Evolutionary conservation across 2,888 invertebrate species (phyloP), one percentile per base, ranked within the genome.

Genomic region (Lamproptera curius): DNA sequence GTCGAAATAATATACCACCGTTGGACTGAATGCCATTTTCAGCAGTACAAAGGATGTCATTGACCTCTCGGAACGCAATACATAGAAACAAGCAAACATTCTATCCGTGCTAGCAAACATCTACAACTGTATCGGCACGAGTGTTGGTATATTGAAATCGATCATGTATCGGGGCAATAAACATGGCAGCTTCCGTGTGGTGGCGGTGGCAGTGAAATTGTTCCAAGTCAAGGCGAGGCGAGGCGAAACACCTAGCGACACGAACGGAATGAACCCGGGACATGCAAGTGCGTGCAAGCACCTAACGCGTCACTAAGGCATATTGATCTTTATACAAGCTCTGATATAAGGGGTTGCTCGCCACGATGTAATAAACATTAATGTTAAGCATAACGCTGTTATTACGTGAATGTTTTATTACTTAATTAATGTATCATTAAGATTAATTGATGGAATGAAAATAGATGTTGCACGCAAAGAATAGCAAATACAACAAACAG

Each of bases 241-340:
- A 49, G 48, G 43, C 48, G 48, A 49, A 26, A 43, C 39, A 35
- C 35, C 35, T 39, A n/a, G 34, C 16, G 33, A 47, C 23, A 10
- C 17, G 37, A 13, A 37, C 11, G 23, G 35, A 49, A 49, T 43
- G 17, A 28, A 35, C 17, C 26, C 5, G 16, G 10, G 33, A 16
- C 48, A 48, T 48, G 48, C 48, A 39, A 48, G 17, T 31, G 42
- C 42, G 42, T 38, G 34, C 23, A 11, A 11, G 11, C 23, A 23
- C 8, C 6, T 43, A 16, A 42, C 15, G 28, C 16, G 15, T n/a
- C n/a, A n/a, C n/a, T n/a, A n/a, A n/a, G n/a, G n/a, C n/a, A n/a
- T n/a, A n/a, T n/a, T n/a, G n/a, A n/a, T n/a, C n/a, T n/a, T n/a
- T n/a, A n/a, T n/a, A n/a, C n/a, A n/a, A n/a, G n/a, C n/a, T n/a